phyloP scores from a whole-genome alignment of 2,888 invertebrate species.

The Sepiola atlantica region DNA sequence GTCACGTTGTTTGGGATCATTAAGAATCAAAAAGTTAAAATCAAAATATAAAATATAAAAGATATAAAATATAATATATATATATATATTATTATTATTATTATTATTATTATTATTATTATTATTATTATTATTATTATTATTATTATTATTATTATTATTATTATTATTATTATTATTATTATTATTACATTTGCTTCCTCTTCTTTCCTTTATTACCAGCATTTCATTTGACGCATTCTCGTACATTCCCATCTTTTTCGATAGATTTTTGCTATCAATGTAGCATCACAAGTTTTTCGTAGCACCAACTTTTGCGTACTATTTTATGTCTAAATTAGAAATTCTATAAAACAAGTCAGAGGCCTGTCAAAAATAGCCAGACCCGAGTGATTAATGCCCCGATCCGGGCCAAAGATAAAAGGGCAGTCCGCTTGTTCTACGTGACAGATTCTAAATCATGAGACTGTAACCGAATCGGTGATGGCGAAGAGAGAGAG shows the following conservation, averaged over 20 bases:
- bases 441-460: neutral
- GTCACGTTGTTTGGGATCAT: no score
- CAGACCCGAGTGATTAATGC: neutral
- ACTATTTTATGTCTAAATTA: neutral
- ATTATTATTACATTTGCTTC: neutral
- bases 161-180: no score
- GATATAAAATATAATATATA: no score
- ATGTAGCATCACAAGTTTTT: neutral
- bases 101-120: no score
- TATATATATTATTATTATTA: no score
- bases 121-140: no score
- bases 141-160: no score
- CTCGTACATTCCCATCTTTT: neutral
- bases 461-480: neutral
- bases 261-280: neutral
- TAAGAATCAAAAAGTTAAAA: no score
- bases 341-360: neutral
- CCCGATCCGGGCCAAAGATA: neutral
- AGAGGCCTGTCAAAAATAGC: constrained; percentile 4
- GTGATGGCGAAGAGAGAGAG: neutral
- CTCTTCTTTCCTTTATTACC: neutral
- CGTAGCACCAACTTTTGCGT: neutral
- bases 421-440: neutral
- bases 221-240: neutral
- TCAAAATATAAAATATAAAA: no score